Percentiles rank a stretch among this genome's conserved stretches.
Evolutionary conservation across 2,113 vertebrate species (phyloP).

Genomic region (Oreocharis arfaki): DNA sequence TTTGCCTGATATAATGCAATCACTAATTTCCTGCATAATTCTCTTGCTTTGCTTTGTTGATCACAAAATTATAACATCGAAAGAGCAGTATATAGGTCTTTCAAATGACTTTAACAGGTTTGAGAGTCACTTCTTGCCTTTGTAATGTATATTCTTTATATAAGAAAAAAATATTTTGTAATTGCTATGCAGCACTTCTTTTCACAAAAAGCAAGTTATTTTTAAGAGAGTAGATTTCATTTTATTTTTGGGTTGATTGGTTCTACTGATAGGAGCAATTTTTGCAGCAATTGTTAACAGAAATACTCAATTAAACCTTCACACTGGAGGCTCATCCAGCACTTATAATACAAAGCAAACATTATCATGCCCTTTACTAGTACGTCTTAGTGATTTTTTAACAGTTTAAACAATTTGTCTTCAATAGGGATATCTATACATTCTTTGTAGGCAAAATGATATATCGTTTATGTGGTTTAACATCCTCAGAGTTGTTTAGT

Average conservation of each 20-base stretch:
- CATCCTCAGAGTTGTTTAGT: neutral
- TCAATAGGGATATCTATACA: neutral
- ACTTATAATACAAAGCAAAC: neutral
- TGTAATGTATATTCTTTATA: neutral
- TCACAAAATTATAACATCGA: neutral
- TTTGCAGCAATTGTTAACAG: neutral
- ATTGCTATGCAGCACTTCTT: neutral
- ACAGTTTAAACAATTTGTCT: neutral
- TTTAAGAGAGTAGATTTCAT: neutral
- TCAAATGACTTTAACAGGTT: neutral
- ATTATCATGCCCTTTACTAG: neutral
- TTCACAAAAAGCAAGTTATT: neutral
- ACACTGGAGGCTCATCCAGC: neutral
- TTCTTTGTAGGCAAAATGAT: neutral
- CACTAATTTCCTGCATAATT: neutral
- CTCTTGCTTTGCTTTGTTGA: neutral
- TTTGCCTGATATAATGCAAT: neutral
- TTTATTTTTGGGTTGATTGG: neutral
- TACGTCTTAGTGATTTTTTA: neutral
- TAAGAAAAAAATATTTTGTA: neutral
- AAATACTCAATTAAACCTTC: neutral
- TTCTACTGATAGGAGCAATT: neutral
- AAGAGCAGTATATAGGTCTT: neutral
- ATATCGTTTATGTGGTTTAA: neutral
- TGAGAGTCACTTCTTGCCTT: neutral